Evolutionary conservation across 2,797 vertebrate species (phyloP), one percentile per base, ranked within the genome.

Genomic region (Argentina silus): DNA sequence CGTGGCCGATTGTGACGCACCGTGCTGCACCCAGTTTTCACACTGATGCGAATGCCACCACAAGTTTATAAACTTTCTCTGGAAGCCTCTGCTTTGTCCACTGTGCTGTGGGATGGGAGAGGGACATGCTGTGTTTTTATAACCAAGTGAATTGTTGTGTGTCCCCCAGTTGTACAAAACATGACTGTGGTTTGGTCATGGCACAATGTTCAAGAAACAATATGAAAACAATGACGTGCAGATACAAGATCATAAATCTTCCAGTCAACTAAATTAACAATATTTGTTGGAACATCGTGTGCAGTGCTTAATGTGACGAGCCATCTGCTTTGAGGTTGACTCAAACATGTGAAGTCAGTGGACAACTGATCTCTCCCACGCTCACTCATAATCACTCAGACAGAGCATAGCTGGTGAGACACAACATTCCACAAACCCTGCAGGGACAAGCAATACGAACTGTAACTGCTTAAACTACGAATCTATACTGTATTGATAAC

Each of bases 1-100:
- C 94, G 94, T 94, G 95, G 95, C 95, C 94, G 94, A 96, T 95
- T 95, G 95, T 95, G 95, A 96, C 95, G 95, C 94, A 95, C 95
- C 96, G 91, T 91, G 93, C 95, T 92, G 94, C 95, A 94, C 91
- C 94, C 95, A 92, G 94, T 94, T 95, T 89, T 95, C 93, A 93
- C 92, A 94, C 95, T 95, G 95, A 95, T 96, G 95, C 90, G 94
- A 87, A 93, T 93, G 93, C 93, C 90, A 87, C 92, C 93, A 86
- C 82, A 65, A 65, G 53, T 90, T 93, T 91, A 88, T 91, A 88
- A 92, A 94, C 85, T 93, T 89, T 86, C n/a, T 57, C 89, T 91
- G 86, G 83, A 89, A 91, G 87, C 85, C 89, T 91, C 76, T 78
- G 92, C n/a, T n/a, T n/a, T n/a, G 89, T 91, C 89, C 89, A 87